Conservation (phyloP, 2,888 invertebrate species). For the Argyresthia albistria region DNA sequence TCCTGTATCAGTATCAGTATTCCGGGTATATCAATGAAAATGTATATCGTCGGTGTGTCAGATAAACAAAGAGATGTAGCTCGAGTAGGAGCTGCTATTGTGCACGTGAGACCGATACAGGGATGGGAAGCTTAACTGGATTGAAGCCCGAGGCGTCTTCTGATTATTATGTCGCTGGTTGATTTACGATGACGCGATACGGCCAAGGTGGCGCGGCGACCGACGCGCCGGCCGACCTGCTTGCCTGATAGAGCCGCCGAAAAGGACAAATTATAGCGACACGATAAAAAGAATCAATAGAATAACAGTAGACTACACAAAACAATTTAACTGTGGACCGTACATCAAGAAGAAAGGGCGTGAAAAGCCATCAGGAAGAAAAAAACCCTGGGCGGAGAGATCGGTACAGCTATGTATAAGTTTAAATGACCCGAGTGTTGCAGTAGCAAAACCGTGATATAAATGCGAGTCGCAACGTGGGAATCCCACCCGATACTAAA, state of each 20-base stretch:
- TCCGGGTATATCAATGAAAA: slow-evolving; percentile 25
- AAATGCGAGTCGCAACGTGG: slow-evolving; percentile 61
- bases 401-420: slow-evolving; percentile 26
- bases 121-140: slow-evolving; percentile 58
- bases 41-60: slow-evolving; percentile 19
- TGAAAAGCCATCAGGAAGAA: slow-evolving; percentile 14
- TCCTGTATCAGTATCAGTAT: slow-evolving; percentile 32
- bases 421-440: slow-evolving; percentile 33
- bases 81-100: slow-evolving; percentile 42
- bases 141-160: slow-evolving; percentile 49
- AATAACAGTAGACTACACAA: slow-evolving; percentile 27
- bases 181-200: slow-evolving; percentile 66
- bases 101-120: slow-evolving; percentile 54
- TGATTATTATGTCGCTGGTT: slow-evolving; percentile 64
- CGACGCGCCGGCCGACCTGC: slow-evolving; percentile 24
- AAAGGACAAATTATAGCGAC: slow-evolving; percentile 57
- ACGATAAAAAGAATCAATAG: slow-evolving; percentile 50
- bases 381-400: slow-evolving; percentile 18
- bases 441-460: slow-evolving; percentile 51
- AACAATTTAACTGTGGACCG: not conserved
- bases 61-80: slow-evolving; percentile 16
- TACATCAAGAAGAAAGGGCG: not conserved
- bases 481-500: not conserved
- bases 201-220: slow-evolving; percentile 22
- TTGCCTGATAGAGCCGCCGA: slow-evolving; percentile 45